Conservation (phyloP, 2,797 vertebrate species). For the Vireo griseus region DNA sequence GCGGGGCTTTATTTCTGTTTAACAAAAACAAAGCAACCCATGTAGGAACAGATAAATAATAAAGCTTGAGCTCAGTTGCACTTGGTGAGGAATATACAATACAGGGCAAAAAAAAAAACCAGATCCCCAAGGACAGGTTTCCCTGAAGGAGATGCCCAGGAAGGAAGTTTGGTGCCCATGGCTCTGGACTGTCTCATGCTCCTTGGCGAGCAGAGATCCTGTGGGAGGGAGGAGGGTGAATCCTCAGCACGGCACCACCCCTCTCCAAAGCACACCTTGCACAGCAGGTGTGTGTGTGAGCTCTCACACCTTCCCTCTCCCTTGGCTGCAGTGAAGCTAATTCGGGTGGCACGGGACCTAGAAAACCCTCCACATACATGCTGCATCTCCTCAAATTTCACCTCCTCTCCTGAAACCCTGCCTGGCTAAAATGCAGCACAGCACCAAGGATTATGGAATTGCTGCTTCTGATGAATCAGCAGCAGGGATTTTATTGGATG, state of each 20-base stretch:
- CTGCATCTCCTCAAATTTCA: neutral
- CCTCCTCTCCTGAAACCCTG: neutral
- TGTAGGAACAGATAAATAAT: neutral
- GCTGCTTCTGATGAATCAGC: neutral
- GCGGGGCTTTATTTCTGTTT: neutral
- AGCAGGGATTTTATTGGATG: neutral
- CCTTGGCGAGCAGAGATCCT: neutral
- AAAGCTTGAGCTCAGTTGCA: neutral
- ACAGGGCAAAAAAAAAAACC: neutral
- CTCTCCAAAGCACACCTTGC: accelerated
- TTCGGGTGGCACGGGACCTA: neutral
- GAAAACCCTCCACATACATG: neutral
- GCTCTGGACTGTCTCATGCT: neutral
- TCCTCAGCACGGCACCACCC: neutral
- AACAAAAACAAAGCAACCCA: neutral
- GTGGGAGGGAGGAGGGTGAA: neutral
- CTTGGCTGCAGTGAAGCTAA: neutral
- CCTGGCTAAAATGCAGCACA: neutral
- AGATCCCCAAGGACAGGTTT: neutral
- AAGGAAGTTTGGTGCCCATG: neutral
- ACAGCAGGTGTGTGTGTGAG: accelerated
- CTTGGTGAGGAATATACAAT: neutral
- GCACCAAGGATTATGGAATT: neutral
- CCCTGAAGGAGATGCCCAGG: neutral
- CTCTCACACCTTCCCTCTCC: neutral